Conservation (phyloP, 2,797 vertebrate genomes). For the Pipistrellus pipistrellus region DNA sequence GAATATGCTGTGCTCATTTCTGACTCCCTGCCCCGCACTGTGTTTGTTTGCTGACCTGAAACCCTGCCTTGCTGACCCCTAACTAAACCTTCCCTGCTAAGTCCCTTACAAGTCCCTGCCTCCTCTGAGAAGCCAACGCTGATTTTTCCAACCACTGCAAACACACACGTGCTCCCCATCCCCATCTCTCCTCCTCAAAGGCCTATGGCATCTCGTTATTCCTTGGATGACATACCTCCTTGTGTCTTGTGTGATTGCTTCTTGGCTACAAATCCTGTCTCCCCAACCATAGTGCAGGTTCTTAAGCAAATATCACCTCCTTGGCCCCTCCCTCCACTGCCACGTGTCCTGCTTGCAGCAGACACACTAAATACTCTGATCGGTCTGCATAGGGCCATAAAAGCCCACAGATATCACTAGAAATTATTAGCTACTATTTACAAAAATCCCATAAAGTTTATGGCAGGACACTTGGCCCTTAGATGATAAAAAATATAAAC, state of each 20-base stretch:
- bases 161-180: rapidly evolving
- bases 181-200: background rate
- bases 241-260: conserved; percentile 30
- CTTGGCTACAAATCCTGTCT: conserved; percentile 47
- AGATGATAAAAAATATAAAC: conserved; percentile 52
- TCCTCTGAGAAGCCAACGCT: conserved; percentile 49
- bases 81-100: conserved; percentile 65
- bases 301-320: conserved; percentile 59
- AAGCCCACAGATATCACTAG: conserved; percentile 59
- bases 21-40: conserved; percentile 53
- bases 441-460: conserved; percentile 72
- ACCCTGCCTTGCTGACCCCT: conserved; percentile 75
- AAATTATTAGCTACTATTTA: conserved; percentile 77
- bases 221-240: conserved; percentile 14
- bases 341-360: conserved; percentile 2
- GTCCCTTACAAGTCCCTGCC: background rate
- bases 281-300: background rate
- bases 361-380: conserved; percentile 57
- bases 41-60: conserved; percentile 72
- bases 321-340: background rate
- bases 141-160: background rate
- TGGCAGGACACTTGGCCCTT: conserved; percentile 54
- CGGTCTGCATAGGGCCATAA: conserved; percentile 62
- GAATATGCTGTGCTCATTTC: conserved; percentile 78
- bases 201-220: background rate